These are phyloP conservation scores for Thecocarcelia acutangulata DNA, from an alignment of 2,888 invertebrate genomes.

Conservation along the genomic window DNA sequence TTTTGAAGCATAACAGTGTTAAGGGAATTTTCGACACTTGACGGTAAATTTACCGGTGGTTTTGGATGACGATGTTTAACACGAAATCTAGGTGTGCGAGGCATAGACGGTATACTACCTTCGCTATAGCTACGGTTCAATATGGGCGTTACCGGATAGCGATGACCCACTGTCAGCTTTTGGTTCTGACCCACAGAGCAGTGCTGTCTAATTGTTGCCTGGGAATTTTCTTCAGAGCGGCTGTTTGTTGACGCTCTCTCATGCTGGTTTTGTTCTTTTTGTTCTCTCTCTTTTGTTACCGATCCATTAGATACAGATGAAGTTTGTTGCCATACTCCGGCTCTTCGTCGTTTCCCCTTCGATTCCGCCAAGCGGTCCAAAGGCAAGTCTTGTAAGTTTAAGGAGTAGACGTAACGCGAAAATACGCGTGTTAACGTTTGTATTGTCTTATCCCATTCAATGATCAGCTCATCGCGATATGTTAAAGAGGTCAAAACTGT, in stretches of 20 bases:
- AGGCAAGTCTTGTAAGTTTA: constrained; percentile 94
- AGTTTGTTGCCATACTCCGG: constrained; percentile 80
- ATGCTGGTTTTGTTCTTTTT: constrained; percentile 71
- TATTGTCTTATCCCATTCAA: constrained; percentile 99
- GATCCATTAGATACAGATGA: constrained; percentile 71
- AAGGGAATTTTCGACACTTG: constrained; percentile 76
- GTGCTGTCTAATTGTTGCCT: constrained; percentile 59
- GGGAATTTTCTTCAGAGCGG: constrained; percentile 76
- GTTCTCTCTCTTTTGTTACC: constrained; percentile 67
- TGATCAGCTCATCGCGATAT: constrained; percentile 96
- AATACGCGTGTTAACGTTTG: constrained; percentile 97
- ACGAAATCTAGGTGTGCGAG: constrained; percentile 74
- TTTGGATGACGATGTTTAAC: constrained; percentile 72
- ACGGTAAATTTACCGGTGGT: constrained; percentile 72
- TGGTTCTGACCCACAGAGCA: constrained; percentile 36
- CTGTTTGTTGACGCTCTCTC: constrained; percentile 75
- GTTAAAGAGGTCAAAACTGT: constrained; percentile 93
- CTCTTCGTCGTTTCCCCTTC: constrained; percentile 87
- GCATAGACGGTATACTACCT: constrained; percentile 82
- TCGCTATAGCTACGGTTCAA: constrained; percentile 83
- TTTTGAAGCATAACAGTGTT: constrained; percentile 74
- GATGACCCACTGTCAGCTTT: constrained; percentile 29
- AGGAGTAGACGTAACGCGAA: constrained; percentile 95
- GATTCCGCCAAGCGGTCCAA: constrained; percentile 90
- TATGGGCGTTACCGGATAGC: constrained; percentile 77